Evolutionary conservation across 2,113 vertebrate genomes (phyloP).

Genomic region (Lipotes vexillifer): DNA sequence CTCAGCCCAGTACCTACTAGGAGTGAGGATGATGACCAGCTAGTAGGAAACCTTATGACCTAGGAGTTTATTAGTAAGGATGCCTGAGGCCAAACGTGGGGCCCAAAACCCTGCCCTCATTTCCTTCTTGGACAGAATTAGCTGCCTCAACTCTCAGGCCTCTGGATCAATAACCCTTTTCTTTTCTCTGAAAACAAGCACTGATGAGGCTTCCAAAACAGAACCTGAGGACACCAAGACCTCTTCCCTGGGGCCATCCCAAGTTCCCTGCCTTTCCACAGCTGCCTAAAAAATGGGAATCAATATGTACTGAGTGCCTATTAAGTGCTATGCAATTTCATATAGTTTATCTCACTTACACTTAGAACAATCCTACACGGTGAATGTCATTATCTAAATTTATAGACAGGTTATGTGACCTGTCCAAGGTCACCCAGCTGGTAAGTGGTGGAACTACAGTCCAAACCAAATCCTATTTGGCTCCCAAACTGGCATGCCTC

Average conservation of each 20-base stretch:
- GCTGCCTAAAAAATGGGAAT: background rate
- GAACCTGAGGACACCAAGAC: background rate
- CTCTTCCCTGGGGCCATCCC: background rate
- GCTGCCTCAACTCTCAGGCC: background rate
- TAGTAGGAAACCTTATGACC: background rate
- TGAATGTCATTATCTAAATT: background rate
- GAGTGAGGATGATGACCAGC: fast-evolving
- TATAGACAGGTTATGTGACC: background rate
- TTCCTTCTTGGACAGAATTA: background rate
- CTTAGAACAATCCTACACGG: background rate
- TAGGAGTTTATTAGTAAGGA: background rate
- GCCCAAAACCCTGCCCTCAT: background rate
- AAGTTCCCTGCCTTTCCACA: background rate
- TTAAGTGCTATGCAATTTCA: background rate
- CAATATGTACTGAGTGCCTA: background rate
- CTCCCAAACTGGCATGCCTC: background rate
- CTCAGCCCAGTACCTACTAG: background rate
- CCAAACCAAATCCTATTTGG: background rate
- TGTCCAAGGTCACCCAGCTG: background rate
- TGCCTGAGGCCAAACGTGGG: background rate
- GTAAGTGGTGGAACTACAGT: background rate
- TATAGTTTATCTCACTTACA: background rate
- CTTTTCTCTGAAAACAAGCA: background rate
- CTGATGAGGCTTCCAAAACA: background rate
- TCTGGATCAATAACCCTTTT: background rate